These are phyloP conservation scores for Homarus gammarus DNA, from an alignment of 2,888 invertebrate genomes.

Conservation along the genomic window DNA sequence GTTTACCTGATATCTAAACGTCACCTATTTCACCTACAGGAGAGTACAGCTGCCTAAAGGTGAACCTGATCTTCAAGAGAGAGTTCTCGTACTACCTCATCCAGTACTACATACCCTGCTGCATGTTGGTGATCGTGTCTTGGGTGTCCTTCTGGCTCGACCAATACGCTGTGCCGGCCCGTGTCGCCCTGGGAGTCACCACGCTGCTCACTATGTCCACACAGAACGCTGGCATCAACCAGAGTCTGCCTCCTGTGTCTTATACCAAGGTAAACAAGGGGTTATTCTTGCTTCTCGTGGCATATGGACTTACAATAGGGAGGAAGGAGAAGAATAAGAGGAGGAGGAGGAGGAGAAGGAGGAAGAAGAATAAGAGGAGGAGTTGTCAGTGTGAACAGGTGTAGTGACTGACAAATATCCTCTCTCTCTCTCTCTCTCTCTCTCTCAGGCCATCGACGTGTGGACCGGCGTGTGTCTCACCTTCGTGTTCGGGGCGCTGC, in stretches of 20 bases:
- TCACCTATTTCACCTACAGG: conserved; percentile 45
- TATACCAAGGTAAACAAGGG: conserved; percentile 81
- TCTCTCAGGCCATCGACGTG: conserved; percentile 89
- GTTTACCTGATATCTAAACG: too few relatives aligned
- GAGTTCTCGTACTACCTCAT: conserved; percentile 82
- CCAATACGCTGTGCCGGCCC: conserved; percentile 79
- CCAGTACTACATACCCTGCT: conserved; percentile 82
- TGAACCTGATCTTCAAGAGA: conserved; percentile 80
- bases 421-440: conserved; percentile 5
- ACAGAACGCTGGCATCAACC: conserved; percentile 80
- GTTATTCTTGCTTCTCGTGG: neutral
- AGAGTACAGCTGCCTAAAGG: conserved; percentile 78
- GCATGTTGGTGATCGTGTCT: conserved; percentile 80
- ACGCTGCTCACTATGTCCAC: conserved; percentile 81
- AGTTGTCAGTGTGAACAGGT: too few relatives aligned
- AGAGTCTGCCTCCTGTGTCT: conserved; percentile 81
- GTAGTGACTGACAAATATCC: too few relatives aligned
- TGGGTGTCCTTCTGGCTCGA: conserved; percentile 80
- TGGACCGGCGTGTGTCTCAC: conserved; percentile 95
- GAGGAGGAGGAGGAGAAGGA: neutral
- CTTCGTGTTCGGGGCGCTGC: conserved; percentile 97
- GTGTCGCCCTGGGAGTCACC: conserved; percentile 80
- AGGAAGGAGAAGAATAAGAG: neutral
- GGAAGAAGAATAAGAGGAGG: neutral
- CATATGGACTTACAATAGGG: neutral